phyloP scores from a whole-genome alignment of 2,888 invertebrate species.

The Venusia cambrica region DNA sequence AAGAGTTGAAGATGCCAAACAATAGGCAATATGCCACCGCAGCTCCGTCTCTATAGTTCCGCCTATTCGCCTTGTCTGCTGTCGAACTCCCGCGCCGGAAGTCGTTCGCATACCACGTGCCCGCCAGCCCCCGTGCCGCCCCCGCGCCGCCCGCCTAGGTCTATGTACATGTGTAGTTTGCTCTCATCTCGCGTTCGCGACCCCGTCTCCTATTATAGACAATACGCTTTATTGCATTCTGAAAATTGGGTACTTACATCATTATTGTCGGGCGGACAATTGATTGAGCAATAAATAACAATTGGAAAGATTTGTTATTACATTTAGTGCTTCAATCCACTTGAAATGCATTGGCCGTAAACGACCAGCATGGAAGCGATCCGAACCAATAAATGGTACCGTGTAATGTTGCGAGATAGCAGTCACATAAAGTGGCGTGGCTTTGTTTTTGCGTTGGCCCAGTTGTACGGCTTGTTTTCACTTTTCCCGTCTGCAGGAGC shows the following conservation, averaged over 20 bases:
- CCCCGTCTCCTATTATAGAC: constrained; percentile 23
- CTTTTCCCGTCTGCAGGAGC: constrained; percentile 37
- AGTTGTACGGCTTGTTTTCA: constrained; percentile 45
- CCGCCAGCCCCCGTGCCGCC: constrained; percentile 19
- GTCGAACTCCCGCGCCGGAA: constrained; percentile 62
- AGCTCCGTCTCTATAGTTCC: constrained; percentile 56
- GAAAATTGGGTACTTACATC: constrained; percentile 38
- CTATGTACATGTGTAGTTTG: constrained; percentile 2
- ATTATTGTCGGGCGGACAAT: constrained; percentile 30
- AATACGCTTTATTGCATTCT: constrained; percentile 38
- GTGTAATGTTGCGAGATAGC: constrained; percentile 1
- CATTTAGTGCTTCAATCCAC: constrained; percentile 15
- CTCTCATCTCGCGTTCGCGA: constrained; percentile 9
- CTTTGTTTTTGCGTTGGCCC: constrained; percentile 21
- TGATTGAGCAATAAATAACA: constrained; percentile 27
- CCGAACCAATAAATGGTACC: constrained; percentile 1
- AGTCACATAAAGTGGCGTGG: not conserved
- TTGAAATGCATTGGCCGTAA: constrained; percentile 19
- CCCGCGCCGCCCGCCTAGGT: no score
- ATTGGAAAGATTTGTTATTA: constrained; percentile 19
- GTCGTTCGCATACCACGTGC: constrained; percentile 50
- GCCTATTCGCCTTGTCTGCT: constrained; percentile 58
- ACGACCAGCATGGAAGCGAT: constrained; percentile 2
- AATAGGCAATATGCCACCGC: constrained; percentile 69
- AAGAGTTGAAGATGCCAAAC: constrained; percentile 77